phyloP scores from a whole-genome alignment of 2,888 invertebrate species.

The Drosophila robusta region DNA sequence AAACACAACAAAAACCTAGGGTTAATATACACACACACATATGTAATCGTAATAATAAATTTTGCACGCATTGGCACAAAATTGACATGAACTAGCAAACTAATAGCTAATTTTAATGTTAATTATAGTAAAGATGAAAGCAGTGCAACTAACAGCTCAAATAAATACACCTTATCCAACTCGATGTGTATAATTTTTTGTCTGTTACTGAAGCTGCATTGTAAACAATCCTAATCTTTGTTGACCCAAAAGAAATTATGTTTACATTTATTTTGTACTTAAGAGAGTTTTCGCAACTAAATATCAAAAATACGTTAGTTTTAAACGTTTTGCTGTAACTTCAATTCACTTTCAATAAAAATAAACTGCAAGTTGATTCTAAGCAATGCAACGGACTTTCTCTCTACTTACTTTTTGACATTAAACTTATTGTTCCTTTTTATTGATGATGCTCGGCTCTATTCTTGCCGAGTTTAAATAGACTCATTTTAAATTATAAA shows the following conservation, averaged over 20 bases:
- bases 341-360: slow-evolving; percentile 58
- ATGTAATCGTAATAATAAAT: slow-evolving; percentile 50
- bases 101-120: slow-evolving; percentile 61
- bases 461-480: not conserved
- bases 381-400: slow-evolving; percentile 12
- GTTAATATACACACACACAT: slow-evolving; percentile 40
- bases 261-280: slow-evolving; percentile 65
- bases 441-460: too few species aligned
- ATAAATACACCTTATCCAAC: not conserved
- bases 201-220: slow-evolving; percentile 23
- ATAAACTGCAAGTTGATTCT: slow-evolving; percentile 59
- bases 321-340: slow-evolving; percentile 67
- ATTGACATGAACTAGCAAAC: slow-evolving; percentile 58
- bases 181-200: not conserved
- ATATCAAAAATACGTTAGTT: slow-evolving; percentile 48
- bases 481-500: not conserved
- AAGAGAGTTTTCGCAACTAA: slow-evolving; percentile 47
- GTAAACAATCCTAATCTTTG: slow-evolving; percentile 36
- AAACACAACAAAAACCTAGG: slow-evolving; percentile 36
- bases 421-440: not conserved
- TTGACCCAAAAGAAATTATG: slow-evolving; percentile 35
- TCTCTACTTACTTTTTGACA: not conserved
- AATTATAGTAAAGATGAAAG: slow-evolving; percentile 25
- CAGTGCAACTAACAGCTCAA: slow-evolving; percentile 39
- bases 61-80: slow-evolving; percentile 74